A percentile compares a stretch with the other conserved stretches of the same genome.
phyloP scores from a whole-genome alignment of 2,797 vertebrate genomes.

The Aldrovandia affinis region DNA sequence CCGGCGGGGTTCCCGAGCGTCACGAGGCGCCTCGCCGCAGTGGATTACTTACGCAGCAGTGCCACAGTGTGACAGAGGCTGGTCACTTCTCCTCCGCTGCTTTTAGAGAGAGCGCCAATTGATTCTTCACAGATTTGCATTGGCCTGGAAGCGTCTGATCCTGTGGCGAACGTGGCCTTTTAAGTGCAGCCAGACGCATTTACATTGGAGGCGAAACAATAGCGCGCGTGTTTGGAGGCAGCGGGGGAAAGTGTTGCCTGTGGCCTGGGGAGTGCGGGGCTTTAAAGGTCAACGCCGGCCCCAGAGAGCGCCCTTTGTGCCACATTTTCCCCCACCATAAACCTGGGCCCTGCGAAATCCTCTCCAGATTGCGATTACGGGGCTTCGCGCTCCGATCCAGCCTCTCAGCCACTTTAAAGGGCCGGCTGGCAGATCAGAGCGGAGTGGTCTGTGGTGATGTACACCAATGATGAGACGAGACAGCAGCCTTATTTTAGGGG shows the following conservation, averaged over 20 bases:
- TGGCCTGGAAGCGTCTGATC: slow-evolving; percentile 29
- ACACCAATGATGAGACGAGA: slow-evolving; percentile 25
- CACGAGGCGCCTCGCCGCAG: slow-evolving; percentile 47
- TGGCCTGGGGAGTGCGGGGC: slow-evolving; percentile 21
- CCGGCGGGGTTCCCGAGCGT: slow-evolving; percentile 18
- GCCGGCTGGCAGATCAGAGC: slow-evolving; percentile 32
- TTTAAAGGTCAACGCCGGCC: neutral
- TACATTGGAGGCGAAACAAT: slow-evolving; percentile 51
- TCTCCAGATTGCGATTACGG: slow-evolving; percentile 46
- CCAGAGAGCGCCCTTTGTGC: slow-evolving; percentile 38
- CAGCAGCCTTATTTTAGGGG: neutral
- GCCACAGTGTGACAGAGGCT: slow-evolving; percentile 16
- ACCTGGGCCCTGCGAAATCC: slow-evolving; percentile 59
- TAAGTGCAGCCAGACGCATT: slow-evolving; percentile 47
- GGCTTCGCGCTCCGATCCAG: neutral
- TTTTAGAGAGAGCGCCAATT: slow-evolving; percentile 36
- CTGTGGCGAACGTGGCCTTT: slow-evolving; percentile 38
- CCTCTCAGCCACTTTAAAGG: slow-evolving; percentile 32
- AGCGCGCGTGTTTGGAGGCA: slow-evolving; percentile 33
- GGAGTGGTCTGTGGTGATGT: slow-evolving; percentile 25
- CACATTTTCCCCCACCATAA: slow-evolving; percentile 52
- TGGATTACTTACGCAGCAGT: slow-evolving; percentile 45
- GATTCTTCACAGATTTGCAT: slow-evolving; percentile 50
- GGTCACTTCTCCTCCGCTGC: slow-evolving; percentile 34
- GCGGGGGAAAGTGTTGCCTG: slow-evolving; percentile 34